Percentiles rank a stretch among this genome's conserved stretches.
phyloP scores from a whole-genome alignment of 2,888 invertebrate species.

The Pediacus dermestoides region DNA sequence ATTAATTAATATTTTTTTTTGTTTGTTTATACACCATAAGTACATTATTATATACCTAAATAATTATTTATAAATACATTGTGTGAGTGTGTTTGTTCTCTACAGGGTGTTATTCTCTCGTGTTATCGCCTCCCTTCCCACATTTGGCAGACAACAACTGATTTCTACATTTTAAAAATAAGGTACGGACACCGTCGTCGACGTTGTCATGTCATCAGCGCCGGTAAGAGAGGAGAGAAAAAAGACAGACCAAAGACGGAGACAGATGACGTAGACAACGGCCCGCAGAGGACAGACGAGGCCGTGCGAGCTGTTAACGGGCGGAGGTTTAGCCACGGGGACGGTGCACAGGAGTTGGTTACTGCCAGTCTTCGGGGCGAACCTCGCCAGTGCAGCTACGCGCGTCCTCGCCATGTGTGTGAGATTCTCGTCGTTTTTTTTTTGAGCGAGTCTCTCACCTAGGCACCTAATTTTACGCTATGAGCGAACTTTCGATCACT shows the following conservation, averaged over 20 bases:
- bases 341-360: conserved; percentile 34
- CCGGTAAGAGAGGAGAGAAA: background rate
- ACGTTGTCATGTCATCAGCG: conserved; percentile 5
- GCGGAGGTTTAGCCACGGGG: conserved; percentile 28
- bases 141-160: conserved; percentile 50
- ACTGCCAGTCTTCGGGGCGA: conserved; percentile 25
- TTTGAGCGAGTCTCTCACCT: conserved; percentile 35
- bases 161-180: conserved; percentile 39
- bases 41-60: background rate
- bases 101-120: conserved; percentile 16
- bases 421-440: conserved; percentile 29
- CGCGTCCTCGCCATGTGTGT: conserved; percentile 41
- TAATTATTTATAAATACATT: conserved; percentile 35
- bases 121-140: conserved; percentile 45
- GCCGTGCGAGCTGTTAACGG: conserved; percentile 34
- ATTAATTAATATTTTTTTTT: no score
- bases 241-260: background rate
- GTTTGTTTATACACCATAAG: no score
- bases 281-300: conserved; percentile 28
- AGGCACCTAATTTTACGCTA: conserved; percentile 50
- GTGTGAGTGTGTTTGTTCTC: conserved; percentile 15
- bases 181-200: conserved; percentile 25
- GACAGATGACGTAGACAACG: background rate
- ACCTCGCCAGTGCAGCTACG: conserved; percentile 34
- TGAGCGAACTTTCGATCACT: conserved; percentile 44